Evolutionary conservation across 2,113 vertebrate species (phyloP).

Genomic region (Seriola rivoliana): DNA sequence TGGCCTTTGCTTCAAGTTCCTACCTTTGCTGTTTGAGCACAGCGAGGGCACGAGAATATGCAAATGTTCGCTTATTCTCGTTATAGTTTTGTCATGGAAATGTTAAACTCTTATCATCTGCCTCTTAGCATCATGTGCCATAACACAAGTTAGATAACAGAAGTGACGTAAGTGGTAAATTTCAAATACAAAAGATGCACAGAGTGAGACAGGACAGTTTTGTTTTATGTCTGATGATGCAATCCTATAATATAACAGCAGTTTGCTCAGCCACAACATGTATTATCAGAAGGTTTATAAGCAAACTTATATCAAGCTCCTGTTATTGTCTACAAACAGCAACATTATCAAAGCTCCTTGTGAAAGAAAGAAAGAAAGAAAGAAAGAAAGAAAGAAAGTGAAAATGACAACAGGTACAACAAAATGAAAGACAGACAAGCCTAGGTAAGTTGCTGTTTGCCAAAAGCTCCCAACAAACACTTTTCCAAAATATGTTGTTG

Average conservation of each 20-base stretch:
- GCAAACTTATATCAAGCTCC: neutral
- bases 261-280: neutral
- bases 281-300: constrained; percentile 1
- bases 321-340: neutral
- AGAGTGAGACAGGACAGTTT: neutral
- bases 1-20: neutral
- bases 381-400: neutral
- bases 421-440: constrained; percentile 14
- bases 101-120: neutral
- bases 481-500: constrained; percentile 21
- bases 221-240: neutral
- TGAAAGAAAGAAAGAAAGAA: neutral
- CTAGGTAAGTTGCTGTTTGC: constrained; percentile 6
- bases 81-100: neutral
- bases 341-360: neutral
- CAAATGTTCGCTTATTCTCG: neutral
- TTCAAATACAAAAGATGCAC: neutral
- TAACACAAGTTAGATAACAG: neutral
- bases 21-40: neutral
- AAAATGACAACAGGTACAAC: constrained; percentile 4
- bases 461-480: neutral
- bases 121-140: neutral
- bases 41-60: no score
- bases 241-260: neutral
- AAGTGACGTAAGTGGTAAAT: neutral